Evolutionary conservation across 2,113 vertebrate species (phyloP).

Genomic region (Grammomys dolichurus): DNA sequence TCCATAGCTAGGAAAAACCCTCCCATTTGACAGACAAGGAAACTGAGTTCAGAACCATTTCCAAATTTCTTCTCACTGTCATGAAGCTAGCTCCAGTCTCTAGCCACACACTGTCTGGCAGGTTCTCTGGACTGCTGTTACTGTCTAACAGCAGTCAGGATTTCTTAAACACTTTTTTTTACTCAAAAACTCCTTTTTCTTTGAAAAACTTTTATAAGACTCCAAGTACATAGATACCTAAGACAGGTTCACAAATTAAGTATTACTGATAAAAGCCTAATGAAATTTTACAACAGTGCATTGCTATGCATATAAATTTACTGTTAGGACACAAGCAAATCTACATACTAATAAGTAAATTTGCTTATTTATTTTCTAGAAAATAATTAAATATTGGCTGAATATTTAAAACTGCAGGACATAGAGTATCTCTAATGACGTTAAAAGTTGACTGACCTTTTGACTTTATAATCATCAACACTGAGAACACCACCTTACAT

Average conservation of each 20-base stretch:
- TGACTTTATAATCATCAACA: neutral
- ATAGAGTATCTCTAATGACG: neutral
- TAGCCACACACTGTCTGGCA: neutral
- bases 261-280: neutral
- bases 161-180: neutral
- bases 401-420: neutral
- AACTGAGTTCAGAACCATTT: neutral
- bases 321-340: neutral
- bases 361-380: neutral
- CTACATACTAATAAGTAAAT: neutral
- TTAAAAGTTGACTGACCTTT: neutral
- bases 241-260: neutral
- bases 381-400: neutral
- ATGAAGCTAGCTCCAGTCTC: neutral
- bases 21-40: constrained; percentile 12
- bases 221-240: neutral
- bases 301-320: neutral
- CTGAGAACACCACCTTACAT: neutral
- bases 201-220: neutral
- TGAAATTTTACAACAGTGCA: neutral
- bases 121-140: neutral
- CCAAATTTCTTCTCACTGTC: neutral
- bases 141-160: neutral
- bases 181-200: neutral
- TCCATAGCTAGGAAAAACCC: neutral